Percentiles rank a stretch among this genome's conserved stretches.
Evolutionary conservation across 2,113 vertebrate species (phyloP).

Genomic region (Hyperoodon ampullatus): DNA sequence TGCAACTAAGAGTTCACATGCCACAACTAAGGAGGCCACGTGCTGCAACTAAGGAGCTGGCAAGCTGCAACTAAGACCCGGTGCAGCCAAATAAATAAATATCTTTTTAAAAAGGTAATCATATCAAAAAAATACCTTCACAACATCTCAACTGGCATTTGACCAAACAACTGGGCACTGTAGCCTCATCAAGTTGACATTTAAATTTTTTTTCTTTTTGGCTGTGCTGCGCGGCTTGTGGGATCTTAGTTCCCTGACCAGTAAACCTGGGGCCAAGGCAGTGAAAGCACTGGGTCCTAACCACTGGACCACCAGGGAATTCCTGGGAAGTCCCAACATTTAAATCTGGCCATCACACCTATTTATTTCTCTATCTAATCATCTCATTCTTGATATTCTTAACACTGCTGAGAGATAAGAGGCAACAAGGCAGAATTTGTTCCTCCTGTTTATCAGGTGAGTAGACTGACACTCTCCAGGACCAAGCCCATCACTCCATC

Average conservation of each 20-base stretch:
- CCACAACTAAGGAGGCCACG: no score
- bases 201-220: neutral
- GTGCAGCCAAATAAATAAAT: no score
- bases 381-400: neutral
- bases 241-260: neutral
- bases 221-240: neutral
- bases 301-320: neutral
- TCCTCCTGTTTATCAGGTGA: neutral
- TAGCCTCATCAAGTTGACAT: neutral
- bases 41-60: no score
- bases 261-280: neutral
- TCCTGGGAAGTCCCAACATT: neutral
- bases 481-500: neutral
- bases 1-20: no score
- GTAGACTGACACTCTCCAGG: neutral
- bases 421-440: neutral
- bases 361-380: neutral
- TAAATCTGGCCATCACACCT: neutral
- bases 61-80: no score
- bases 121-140: neutral
- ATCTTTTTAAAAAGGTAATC: neutral
- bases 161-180: neutral
- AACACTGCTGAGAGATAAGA: neutral
- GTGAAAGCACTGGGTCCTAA: fast-evolving
- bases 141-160: neutral